Evolutionary conservation across 1,140 invertebrate species (phyloP).

Genomic region (Diabrotica undecimpunctata): DNA sequence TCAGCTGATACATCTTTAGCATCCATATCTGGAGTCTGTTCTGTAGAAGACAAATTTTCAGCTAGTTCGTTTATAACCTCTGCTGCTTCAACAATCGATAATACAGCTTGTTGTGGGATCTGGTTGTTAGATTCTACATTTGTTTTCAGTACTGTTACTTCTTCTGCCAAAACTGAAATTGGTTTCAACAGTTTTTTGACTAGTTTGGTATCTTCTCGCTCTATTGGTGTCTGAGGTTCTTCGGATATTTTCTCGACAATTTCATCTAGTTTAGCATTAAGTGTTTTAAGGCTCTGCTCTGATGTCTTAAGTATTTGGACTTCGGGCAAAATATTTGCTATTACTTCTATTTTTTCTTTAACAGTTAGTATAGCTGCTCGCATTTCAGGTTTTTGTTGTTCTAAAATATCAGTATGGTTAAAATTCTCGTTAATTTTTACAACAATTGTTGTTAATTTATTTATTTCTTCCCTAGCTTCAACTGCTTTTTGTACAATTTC

Average conservation of each 20-base stretch:
- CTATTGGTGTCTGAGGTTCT: neutral
- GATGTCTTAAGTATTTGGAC: slow-evolving; percentile 11
- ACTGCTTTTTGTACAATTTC: slow-evolving; percentile 6
- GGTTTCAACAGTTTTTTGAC: neutral
- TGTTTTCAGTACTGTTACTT: slow-evolving; percentile 4
- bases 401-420: slow-evolving; percentile 9
- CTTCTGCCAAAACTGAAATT: neutral
- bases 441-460: slow-evolving; percentile 18
- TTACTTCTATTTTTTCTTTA: slow-evolving; percentile 25
- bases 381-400: slow-evolving; percentile 16
- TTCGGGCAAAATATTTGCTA: slow-evolving; percentile 4
- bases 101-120: slow-evolving; percentile 2
- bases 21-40: neutral
- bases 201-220: neutral
- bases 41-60: neutral
- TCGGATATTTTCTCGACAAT: neutral
- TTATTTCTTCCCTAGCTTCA: slow-evolving; percentile 5
- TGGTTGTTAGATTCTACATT: neutral
- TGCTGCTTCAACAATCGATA: neutral
- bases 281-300: slow-evolving; percentile 18
- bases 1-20: slow-evolving; percentile 14
- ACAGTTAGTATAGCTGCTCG: slow-evolving; percentile 14
- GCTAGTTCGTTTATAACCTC: slow-evolving; percentile 4
- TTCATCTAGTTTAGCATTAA: slow-evolving; percentile 4
- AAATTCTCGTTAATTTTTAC: slow-evolving; percentile 16